These are phyloP conservation scores for Synergus umbraculus DNA, from an alignment of 2,888 invertebrate species.

Conservation along the genomic window DNA sequence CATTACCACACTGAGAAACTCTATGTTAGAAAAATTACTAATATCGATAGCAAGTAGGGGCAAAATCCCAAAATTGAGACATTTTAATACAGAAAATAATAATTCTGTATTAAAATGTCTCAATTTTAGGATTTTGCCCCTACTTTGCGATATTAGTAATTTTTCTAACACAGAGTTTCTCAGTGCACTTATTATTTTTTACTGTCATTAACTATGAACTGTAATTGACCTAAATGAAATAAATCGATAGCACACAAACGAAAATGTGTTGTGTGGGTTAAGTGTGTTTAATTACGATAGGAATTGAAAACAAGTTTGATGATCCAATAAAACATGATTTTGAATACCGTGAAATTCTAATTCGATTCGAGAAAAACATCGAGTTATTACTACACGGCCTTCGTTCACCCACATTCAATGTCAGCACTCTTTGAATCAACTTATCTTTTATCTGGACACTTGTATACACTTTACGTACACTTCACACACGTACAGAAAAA, in stretches of 20 bases:
- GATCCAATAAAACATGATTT: constrained; percentile 11
- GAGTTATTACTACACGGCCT: not conserved
- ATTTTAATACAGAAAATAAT: too few relatives aligned
- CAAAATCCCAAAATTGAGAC: too few relatives aligned
- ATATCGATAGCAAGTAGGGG: too few relatives aligned
- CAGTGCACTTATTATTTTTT: too few relatives aligned
- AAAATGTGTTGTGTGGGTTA: not conserved
- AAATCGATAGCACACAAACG: not conserved
- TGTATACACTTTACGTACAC: constrained; percentile 16
- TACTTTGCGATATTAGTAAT: too few relatives aligned
- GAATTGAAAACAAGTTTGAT: constrained; percentile 18
- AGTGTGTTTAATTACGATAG: not conserved
- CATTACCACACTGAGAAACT: too few relatives aligned
- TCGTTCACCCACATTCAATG: constrained; percentile 34
- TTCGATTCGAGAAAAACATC: constrained; percentile 19
- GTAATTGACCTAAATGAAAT: not conserved
- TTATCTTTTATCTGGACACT: constrained; percentile 31
- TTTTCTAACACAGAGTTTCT: too few relatives aligned
- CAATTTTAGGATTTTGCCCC: too few relatives aligned
- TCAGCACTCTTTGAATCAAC: constrained; percentile 13
- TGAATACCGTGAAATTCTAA: constrained; percentile 28
- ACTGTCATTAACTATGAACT: not conserved
- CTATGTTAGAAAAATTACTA: too few relatives aligned
- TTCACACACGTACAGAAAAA: not conserved
- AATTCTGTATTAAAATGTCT: too few relatives aligned